Base-by-base conservation (phyloP, 2,888 invertebrate genomes). In the Cepaea hortensis region DNA sequence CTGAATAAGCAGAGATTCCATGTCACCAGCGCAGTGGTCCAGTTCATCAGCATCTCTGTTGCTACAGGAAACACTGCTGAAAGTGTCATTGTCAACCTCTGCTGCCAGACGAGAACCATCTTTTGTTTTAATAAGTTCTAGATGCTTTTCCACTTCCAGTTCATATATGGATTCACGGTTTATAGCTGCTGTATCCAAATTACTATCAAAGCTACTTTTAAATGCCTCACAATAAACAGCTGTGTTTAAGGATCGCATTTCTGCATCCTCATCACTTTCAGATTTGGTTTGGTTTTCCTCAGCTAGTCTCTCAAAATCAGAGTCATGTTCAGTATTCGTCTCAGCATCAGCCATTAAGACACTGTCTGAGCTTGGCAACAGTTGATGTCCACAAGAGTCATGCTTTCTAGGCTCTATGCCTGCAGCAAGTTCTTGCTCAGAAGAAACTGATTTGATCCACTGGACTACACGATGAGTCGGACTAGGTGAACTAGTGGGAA, bases 401-500 rank as follows among this genome's bases (percentile, higher is more conserved):
- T 75, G 35, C 77, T 35, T 65, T 73, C 73, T 70, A 55, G 77
- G 9, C 7, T 55, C 68, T 68, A 48, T 11, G 15, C 84, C 73
- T 23, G 75, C 35, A 46, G 48, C 18, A n/a, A 61, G 23, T 6
- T 88, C 87, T 75, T 90, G 90, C 76, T 92, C 92, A 20, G 88
- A 81, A 18, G 91, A 91, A 35, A 94, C 93, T 20, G 93, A 93
- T 83, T 92, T 91, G 75, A 94, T 91, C 94, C 94, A 94, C 87
- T 93, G 93, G 35, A 93, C 93, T 11, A 93, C 94, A 23, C 94
- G 90, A 81, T 91, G 92, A n/a, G 91, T 91, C 11, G 92, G 91
- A 85, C 88, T 91, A 23, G 90, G 87, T 35, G 91, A 89, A 3
- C 89, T 87, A 9, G 55, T 9, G 73, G 92, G 91, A 55, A 92